Evolutionary conservation across 2,797 vertebrate species (phyloP).

Genomic region (Hydrolagus colliei): DNA sequence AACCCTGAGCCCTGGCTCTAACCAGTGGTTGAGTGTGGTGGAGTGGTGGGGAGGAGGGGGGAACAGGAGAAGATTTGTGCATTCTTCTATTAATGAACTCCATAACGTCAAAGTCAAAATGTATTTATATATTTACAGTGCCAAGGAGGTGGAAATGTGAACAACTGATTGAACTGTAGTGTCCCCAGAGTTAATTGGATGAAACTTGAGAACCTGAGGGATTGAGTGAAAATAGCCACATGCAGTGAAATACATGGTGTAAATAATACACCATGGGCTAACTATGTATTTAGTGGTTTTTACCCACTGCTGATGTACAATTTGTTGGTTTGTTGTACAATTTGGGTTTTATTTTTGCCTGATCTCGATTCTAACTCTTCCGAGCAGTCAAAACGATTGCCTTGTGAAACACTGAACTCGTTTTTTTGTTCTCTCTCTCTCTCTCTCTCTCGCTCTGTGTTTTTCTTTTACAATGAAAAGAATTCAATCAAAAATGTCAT

Average conservation of each 20-base stretch:
- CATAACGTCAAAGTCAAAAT: too few species aligned
- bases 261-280: not conserved
- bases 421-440: too few species aligned
- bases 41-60: too few species aligned
- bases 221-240: not conserved
- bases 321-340: not conserved
- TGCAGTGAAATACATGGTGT: not conserved
- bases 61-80: too few species aligned
- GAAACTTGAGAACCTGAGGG: not conserved
- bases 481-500: not conserved
- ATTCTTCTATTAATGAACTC: too few species aligned
- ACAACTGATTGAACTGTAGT: not conserved
- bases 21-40: too few species aligned
- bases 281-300: not conserved
- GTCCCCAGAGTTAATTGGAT: not conserved
- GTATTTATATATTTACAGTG: not conserved
- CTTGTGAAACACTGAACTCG: too few species aligned
- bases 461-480: not conserved
- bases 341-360: too few species aligned
- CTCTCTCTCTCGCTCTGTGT: too few species aligned
- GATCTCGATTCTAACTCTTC: too few species aligned
- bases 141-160: not conserved
- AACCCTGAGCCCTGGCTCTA: too few species aligned
- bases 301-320: not conserved
- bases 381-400: too few species aligned